phyloP scores from a whole-genome alignment of 1,140 invertebrate genomes.

The Psilanteris sp. region DNA sequence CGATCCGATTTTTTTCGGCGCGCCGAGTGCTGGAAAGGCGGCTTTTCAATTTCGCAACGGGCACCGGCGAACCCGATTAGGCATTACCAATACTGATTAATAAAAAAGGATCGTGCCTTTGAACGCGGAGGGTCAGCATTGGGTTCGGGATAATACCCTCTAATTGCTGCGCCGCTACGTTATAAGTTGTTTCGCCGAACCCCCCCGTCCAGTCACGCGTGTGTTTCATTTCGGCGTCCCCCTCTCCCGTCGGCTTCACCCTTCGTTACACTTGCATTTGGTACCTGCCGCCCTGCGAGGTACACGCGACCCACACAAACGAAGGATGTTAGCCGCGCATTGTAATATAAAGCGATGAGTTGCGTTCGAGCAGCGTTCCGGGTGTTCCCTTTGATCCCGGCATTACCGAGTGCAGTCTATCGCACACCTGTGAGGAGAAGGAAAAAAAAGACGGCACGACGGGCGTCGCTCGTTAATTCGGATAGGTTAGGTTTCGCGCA shows the following conservation, averaged over 20 bases:
- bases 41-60: too few species aligned
- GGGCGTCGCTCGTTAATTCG: slow-evolving; percentile 27
- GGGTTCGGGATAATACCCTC: slow-evolving; percentile 69
- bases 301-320: slow-evolving; percentile 62
- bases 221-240: slow-evolving; percentile 64
- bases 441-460: slow-evolving; percentile 43
- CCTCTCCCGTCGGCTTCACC: slow-evolving; percentile 59
- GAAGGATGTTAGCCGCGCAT: slow-evolving; percentile 23
- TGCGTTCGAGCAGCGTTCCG: slow-evolving; percentile 19
- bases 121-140: slow-evolving; percentile 39
- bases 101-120: slow-evolving; percentile 24
- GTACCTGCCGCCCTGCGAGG: slow-evolving; percentile 75
- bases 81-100: slow-evolving; percentile 22
- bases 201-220: slow-evolving; percentile 71
- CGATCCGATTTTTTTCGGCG: too few species aligned
- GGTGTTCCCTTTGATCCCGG: slow-evolving; percentile 72
- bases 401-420: slow-evolving; percentile 68
- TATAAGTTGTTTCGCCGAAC: slow-evolving; percentile 65
- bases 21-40: too few species aligned
- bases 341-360: slow-evolving; percentile 68
- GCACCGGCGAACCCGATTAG: not conserved
- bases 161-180: slow-evolving; percentile 74
- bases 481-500: slow-evolving; percentile 66
- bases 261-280: slow-evolving; percentile 74
- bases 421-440: slow-evolving; percentile 68